Base-by-base conservation (phyloP, 2,888 invertebrate genomes). In the Coelopa pilipes region DNA sequence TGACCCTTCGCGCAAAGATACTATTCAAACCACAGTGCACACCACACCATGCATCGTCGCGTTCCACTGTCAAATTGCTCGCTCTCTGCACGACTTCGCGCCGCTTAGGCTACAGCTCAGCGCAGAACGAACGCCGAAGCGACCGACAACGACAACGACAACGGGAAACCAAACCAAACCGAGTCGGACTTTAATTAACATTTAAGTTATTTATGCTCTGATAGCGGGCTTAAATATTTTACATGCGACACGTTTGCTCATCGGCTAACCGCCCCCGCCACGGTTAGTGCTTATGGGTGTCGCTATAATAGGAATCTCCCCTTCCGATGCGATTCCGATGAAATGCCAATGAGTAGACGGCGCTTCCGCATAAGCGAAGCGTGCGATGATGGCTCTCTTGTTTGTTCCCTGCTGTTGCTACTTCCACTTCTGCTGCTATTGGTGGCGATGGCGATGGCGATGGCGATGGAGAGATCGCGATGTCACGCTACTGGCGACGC, bases 291-390 rank as follows among this genome's bases (percentile, higher is more conserved):
- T 15, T 21, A 15, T 19, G n/a, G 19, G 66, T 19, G 21, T 24
- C n/a, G 50, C 50, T 21, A 59, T 11, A 57, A 46, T 59, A 59
- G 57, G 59, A 59, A 59, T 69, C 68, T 11, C 53, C 34, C 72
- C 76, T 62, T 62, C 24, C 12, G 49, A 49, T 66, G 53, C 45
- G 49, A 73, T 74, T 75, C 74, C 77, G 79, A 78, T 76, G 60
- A 75, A 75, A 78, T 76, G 76, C 76, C 78, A 75, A 78, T 77
- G 75, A 68, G 76, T 59, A 53, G 73, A 59, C 73, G 70, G 75
- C 74, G 78, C 77, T 79, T 79, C 78, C 76, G 79, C 74, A 34
- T 34, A 34, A 34, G 34, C 34, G 7, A 34, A 34, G 34, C 7
- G 7, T 34, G 34, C 34, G 34, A 34, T 34, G 7, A 4, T n/a